phyloP scores from a whole-genome alignment of 2,113 vertebrate species.

The Ictalurus punctatus region DNA sequence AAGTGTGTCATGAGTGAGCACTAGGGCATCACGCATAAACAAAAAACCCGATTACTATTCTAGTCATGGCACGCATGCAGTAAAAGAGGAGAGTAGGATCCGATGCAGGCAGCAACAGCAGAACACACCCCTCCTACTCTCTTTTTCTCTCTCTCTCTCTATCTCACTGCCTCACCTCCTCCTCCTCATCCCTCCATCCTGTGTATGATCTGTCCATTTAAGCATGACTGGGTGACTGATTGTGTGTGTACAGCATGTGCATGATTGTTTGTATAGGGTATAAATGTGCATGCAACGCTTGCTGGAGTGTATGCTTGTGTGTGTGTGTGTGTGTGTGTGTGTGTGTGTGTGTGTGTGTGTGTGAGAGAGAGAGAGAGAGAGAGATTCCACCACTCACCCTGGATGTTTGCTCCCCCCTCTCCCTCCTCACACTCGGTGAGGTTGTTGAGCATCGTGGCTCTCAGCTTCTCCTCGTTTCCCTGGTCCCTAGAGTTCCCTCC shows the following conservation, averaged over 20 bases:
- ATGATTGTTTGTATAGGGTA: not conserved
- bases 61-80: slow-evolving; percentile 50
- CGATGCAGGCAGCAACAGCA: slow-evolving; percentile 29
- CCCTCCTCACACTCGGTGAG: slow-evolving; percentile 94
- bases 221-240: not conserved
- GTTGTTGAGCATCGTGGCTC: slow-evolving; percentile 92
- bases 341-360: slow-evolving; percentile 12
- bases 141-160: slow-evolving; percentile 20
- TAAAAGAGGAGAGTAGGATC: slow-evolving; percentile 43
- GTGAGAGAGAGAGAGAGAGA: slow-evolving; percentile 57
- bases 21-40: slow-evolving; percentile 35
- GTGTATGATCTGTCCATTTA: not conserved
- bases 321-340: not conserved
- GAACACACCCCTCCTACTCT: slow-evolving; percentile 42
- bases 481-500: slow-evolving; percentile 49
- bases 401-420: slow-evolving; percentile 87
- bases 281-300: not conserved
- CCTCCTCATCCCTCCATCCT: not conserved
- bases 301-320: not conserved
- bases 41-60: slow-evolving; percentile 53
- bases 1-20: slow-evolving; percentile 17
- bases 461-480: slow-evolving; percentile 37
- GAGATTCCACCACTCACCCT: slow-evolving; percentile 85
- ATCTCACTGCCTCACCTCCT: slow-evolving; percentile 36
- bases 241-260: slow-evolving; percentile 3